Percentiles rank a stretch among this genome's conserved stretches.
phyloP scores from a whole-genome alignment of 2,888 invertebrate species.

The Chrysolina haemoptera region DNA sequence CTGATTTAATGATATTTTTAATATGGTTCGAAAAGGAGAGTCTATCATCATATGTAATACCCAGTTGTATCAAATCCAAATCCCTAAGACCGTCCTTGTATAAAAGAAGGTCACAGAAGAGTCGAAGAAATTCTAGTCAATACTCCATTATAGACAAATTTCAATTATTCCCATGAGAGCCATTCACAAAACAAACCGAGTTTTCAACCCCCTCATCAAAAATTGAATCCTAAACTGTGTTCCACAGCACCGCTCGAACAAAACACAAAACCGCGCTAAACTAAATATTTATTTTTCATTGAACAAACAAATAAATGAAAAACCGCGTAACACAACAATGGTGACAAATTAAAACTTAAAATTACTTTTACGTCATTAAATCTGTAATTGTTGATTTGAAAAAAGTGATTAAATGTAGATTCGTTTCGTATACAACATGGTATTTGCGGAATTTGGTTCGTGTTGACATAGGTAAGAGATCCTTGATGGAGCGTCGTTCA shows the following conservation, averaged over 20 bases:
- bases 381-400: slow-evolving; percentile 63
- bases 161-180: neutral
- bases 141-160: neutral
- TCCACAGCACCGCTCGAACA: neutral
- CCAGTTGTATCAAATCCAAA: too few relatives aligned
- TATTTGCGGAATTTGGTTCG: slow-evolving; percentile 62
- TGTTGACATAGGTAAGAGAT: slow-evolving; percentile 60
- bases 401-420: slow-evolving; percentile 67
- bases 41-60: too few relatives aligned
- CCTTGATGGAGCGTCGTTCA: slow-evolving; percentile 31
- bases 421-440: slow-evolving; percentile 56
- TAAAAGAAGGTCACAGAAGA: too few relatives aligned
- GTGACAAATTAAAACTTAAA: slow-evolving; percentile 66
- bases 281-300: slow-evolving; percentile 61
- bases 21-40: too few relatives aligned
- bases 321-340: slow-evolving; percentile 63
- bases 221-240: slow-evolving; percentile 13
- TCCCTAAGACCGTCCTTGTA: too few relatives aligned
- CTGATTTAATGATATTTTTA: too few relatives aligned
- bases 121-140: neutral
- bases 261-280: slow-evolving; percentile 52
- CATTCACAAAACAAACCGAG: neutral
- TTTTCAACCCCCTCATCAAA: neutral
- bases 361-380: slow-evolving; percentile 67
- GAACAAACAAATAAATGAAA: slow-evolving; percentile 64